phyloP scores from a whole-genome alignment of 1,140 invertebrate genomes.

The Musca domestica region DNA sequence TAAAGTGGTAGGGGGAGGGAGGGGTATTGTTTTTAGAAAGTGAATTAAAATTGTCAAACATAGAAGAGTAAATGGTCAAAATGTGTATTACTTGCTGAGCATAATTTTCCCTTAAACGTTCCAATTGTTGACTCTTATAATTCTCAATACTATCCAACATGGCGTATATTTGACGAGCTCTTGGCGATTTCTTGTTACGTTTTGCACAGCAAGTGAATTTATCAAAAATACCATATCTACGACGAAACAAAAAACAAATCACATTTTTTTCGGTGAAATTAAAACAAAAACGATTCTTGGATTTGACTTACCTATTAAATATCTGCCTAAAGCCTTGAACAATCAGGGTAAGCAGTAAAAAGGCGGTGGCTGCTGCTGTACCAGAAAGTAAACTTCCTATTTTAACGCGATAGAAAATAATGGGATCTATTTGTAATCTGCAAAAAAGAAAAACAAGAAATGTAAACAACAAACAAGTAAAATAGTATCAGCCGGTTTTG shows the following conservation, averaged over 20 bases:
- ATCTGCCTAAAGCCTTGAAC: constrained; percentile 71
- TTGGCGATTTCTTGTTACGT: constrained; percentile 64
- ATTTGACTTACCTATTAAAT: constrained; percentile 64
- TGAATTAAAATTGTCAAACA: not conserved
- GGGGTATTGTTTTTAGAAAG: no score
- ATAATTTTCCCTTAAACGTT: constrained; percentile 87
- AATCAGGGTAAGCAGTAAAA: constrained; percentile 75
- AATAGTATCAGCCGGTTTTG: no score
- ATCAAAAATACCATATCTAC: constrained; percentile 64
- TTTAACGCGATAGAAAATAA: constrained; percentile 78
- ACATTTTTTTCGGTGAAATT: no score
- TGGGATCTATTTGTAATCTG: constrained; percentile 74
- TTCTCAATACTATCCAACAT: constrained; percentile 87
- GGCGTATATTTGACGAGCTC: constrained; percentile 77
- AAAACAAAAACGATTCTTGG: no score
- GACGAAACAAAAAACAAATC: constrained; percentile 32
- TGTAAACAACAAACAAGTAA: not conserved
- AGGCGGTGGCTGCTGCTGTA: constrained; percentile 70
- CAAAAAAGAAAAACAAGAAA: constrained; percentile 10
- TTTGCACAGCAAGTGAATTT: constrained; percentile 62
- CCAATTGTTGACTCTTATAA: constrained; percentile 84
- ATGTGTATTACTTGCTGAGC: constrained; percentile 69
- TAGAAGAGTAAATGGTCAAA: not conserved
- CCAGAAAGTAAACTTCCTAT: constrained; percentile 82
- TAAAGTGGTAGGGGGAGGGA: no score